A percentile compares a stretch with the other conserved stretches of the same genome.
phyloP scores from a whole-genome alignment of 2,888 invertebrate genomes.

The Eledone cirrhosa region DNA sequence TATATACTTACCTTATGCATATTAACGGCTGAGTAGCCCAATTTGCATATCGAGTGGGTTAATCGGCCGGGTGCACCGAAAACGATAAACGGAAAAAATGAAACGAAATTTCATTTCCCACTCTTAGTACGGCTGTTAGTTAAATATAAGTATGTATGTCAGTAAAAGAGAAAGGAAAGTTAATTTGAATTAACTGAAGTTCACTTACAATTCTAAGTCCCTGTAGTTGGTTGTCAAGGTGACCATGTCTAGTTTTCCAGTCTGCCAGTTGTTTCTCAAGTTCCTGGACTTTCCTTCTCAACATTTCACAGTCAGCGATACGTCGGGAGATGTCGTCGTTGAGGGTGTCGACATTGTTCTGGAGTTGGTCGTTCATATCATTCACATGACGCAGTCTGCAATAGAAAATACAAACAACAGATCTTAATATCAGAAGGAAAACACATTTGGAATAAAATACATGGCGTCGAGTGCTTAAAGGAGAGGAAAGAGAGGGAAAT shows the following conservation, averaged over 20 bases:
- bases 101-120: too few species aligned
- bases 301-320: conserved; percentile 47
- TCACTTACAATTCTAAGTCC: conserved; percentile 45
- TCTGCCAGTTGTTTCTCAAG: conserved; percentile 37
- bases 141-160: too few species aligned
- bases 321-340: conserved; percentile 47
- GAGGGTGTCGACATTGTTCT: conserved; percentile 44
- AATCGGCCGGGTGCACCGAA: too few species aligned
- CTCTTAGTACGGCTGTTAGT: too few species aligned
- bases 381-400: conserved; percentile 32
- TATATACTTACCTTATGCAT: too few species aligned
- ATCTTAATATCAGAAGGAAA: neutral
- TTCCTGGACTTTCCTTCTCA: conserved; percentile 42
- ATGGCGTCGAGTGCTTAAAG: neutral
- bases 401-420: conserved; percentile 9
- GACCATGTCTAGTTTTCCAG: conserved; percentile 19
- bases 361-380: conserved; percentile 37
- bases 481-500: neutral
- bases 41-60: too few species aligned
- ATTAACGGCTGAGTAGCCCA: too few species aligned
- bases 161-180: too few species aligned
- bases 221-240: conserved; percentile 24
- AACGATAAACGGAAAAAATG: too few species aligned
- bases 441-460: neutral
- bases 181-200: neutral